Base-by-base conservation (phyloP, 1,140 invertebrate genomes). In the Wasmannia auropunctata region DNA sequence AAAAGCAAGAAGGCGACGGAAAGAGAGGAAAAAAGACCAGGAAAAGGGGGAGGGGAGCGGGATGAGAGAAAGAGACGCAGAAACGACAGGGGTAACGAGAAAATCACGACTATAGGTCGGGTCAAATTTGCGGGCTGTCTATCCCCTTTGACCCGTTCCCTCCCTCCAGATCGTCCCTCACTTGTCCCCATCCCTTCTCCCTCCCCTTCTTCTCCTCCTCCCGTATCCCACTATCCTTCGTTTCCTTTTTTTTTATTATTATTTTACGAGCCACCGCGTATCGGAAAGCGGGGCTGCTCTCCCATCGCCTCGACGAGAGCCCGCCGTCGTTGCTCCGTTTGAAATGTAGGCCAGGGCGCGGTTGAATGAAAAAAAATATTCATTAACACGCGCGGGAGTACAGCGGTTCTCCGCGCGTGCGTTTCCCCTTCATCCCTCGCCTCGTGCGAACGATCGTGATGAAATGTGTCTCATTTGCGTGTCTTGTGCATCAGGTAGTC, bases 281-380 rank as follows among this genome's bases (percentile, higher is more conserved):
- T 90, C 91, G 90, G 88, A 93, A 92, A 92, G 91, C 83, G 88
- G 86, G 83, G 90, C 56, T 81, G 72, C 46, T 72, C 67, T 72
- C 51, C 72, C 88, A 87, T 87, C 88, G 87, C 85, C 31, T 37
- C 76, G 31, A 67, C n/a, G 63, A 67, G 63, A 67, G 19, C 43
- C 37, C 60, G 60, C 43, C 81, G 81, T 60, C 54, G 63, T 14
- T 70, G 46, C 90, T 92, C 90, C 84, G 89, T 79, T 88, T 91
- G 86, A 92, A 94, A 94, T 93, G 93, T 94, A 94, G 93, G 93
- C 91, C 93, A 94, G 93, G 93, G 94, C 92, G 92, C 93, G 93
- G 93, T 92, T 94, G 93, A 94, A 94, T 94, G 94, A 94, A 94
- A 94, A 65, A 94, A 94, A 94, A 94, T 93, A 94, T 94, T 94